These are phyloP conservation scores for Mythimna loreyi DNA, from an alignment of 2,888 invertebrate genomes.

Conservation along the genomic window DNA sequence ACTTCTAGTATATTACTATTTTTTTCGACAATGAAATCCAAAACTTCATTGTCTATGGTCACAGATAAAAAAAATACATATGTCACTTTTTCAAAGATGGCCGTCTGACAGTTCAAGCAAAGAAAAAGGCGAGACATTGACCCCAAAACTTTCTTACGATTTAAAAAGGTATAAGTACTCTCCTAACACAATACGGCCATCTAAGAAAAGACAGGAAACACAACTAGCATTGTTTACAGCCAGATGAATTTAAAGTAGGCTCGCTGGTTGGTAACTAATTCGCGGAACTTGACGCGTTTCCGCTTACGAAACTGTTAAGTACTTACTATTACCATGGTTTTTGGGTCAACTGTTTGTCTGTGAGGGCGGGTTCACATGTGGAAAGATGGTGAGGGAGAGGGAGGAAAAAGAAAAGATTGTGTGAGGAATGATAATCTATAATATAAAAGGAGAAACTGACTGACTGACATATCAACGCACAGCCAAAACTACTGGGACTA, in stretches of 20 bases:
- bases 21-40: background rate
- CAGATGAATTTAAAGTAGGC: constrained; percentile 62
- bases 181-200: constrained; percentile 31
- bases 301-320: constrained; percentile 24
- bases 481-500: too few species aligned
- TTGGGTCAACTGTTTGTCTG: constrained; percentile 22
- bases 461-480: too few species aligned
- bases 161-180: constrained; percentile 17
- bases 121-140: constrained; percentile 13
- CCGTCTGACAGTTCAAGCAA: constrained; percentile 5
- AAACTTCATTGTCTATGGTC: background rate
- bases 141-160: constrained; percentile 13
- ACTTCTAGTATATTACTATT: too few species aligned
- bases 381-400: too few species aligned
- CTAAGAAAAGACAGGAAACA: constrained; percentile 70
- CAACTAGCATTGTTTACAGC: constrained; percentile 53
- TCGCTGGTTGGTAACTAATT: constrained; percentile 49
- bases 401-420: too few species aligned
- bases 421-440: too few species aligned
- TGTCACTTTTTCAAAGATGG: constrained; percentile 2
- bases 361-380: background rate
- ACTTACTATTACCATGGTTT: constrained; percentile 24
- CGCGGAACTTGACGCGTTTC: constrained; percentile 47
- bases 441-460: too few species aligned
- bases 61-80: too few species aligned